phyloP scores from a whole-genome alignment of 2,797 vertebrate genomes.

The Sebastes matsubarae region DNA sequence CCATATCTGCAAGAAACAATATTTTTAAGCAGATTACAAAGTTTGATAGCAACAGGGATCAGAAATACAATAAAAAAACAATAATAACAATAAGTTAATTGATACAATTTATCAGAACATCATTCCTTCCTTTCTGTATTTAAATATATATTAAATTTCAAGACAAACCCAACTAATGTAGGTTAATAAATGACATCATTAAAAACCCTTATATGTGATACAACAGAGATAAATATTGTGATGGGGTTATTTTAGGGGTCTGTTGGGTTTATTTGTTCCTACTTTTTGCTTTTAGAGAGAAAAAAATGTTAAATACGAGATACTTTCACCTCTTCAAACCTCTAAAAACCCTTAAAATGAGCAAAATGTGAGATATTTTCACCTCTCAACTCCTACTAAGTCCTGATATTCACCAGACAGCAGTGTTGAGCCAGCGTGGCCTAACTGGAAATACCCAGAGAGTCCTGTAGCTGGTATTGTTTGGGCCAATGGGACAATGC shows the following conservation, averaged over 20 bases:
- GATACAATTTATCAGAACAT: not conserved
- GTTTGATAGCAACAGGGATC: not conserved
- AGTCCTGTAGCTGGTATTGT: not conserved
- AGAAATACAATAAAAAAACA: not conserved
- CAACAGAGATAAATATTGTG: not conserved
- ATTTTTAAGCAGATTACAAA: not conserved
- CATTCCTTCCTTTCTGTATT: not conserved
- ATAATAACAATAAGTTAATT: not conserved
- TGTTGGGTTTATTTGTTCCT: not conserved
- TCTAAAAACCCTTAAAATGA: not conserved
- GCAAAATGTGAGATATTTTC: not conserved
- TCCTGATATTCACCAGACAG: not conserved
- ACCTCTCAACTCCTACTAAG: not conserved
- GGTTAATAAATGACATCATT: not conserved
- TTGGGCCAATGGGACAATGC: not conserved
- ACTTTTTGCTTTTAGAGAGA: not conserved
- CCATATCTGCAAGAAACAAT: constrained; percentile 1
- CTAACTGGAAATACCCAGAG: constrained; percentile 43
- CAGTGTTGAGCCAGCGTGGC: not conserved
- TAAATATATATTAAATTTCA: not conserved
- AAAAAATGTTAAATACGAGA: not conserved
- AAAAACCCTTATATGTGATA: not conserved
- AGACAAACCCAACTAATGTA: not conserved
- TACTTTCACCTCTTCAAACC: not conserved
- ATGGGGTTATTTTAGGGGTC: not conserved